phyloP scores from a whole-genome alignment of 2,888 invertebrate species.

The Rambutsinella grinnellia region DNA sequence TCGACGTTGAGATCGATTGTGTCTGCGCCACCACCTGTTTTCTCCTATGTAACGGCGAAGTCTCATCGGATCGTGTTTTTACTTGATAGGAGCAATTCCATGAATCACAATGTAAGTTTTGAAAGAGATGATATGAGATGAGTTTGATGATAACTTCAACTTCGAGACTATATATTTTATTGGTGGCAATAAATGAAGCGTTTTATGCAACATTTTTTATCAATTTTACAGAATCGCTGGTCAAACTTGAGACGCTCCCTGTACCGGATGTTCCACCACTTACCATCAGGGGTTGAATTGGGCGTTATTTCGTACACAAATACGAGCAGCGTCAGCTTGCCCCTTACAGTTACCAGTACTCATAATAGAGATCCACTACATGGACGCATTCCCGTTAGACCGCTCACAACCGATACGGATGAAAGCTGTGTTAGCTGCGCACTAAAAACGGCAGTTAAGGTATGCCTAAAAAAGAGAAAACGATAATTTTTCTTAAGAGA shows the following conservation, averaged over 20 bases:
- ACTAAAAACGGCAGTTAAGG: conserved; percentile 64
- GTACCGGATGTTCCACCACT: conserved; percentile 66
- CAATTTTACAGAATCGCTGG: conserved; percentile 67
- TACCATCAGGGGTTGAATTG: conserved; percentile 66
- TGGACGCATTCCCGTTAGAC: conserved; percentile 66
- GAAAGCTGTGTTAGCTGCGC: conserved; percentile 65
- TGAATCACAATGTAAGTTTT: conserved; percentile 65
- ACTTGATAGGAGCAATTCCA: conserved; percentile 63
- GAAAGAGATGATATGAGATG: conserved; percentile 4
- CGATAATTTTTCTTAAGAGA: too few relatives aligned
- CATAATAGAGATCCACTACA: conserved; percentile 66
- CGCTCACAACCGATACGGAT: conserved; percentile 59
- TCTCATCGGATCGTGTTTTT: conserved; percentile 65
- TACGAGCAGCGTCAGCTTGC: conserved; percentile 63
- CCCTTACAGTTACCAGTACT: conserved; percentile 65
- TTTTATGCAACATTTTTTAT: too few relatives aligned
- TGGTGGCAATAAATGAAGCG: too few relatives aligned
- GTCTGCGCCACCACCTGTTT: conserved; percentile 63
- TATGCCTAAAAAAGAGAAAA: too few relatives aligned
- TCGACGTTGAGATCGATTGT: conserved; percentile 59
- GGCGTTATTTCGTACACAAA: conserved; percentile 66
- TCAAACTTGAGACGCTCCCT: conserved; percentile 65
- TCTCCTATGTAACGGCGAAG: conserved; percentile 64
- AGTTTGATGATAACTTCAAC: not conserved
- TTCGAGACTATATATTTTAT: too few relatives aligned